phyloP scores from a whole-genome alignment of 2,888 invertebrate genomes.

The Tribolium freemani region DNA sequence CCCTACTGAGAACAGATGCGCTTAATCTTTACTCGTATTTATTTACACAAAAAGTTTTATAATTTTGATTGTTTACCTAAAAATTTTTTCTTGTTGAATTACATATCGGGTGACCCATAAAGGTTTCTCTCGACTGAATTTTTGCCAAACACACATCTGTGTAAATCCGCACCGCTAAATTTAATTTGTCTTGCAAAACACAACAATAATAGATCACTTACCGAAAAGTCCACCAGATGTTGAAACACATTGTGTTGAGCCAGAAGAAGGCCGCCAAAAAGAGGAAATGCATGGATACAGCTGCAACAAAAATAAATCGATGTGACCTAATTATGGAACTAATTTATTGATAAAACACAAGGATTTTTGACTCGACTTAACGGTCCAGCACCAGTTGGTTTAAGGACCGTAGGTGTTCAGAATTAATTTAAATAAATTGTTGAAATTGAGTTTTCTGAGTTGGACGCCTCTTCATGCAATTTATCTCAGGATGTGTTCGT shows the following conservation, averaged over 20 bases:
- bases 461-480: conserved; percentile 15
- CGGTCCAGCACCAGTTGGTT: neutral
- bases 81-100: neutral
- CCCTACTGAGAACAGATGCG: too few relatives aligned
- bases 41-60: neutral
- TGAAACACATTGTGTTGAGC: conserved; percentile 95
- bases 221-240: conserved; percentile 95
- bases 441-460: neutral
- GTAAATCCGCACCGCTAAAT: conserved; percentile 20
- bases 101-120: too few relatives aligned
- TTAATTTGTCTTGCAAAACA: conserved; percentile 28
- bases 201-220: conserved; percentile 67
- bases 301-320: conserved; percentile 70
- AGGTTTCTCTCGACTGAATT: conserved; percentile 19
- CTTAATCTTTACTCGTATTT: too few relatives aligned
- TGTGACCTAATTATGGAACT: conserved; percentile 25
- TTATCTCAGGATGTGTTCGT: conserved; percentile 21
- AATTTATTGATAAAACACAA: neutral
- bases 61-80: neutral
- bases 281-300: conserved; percentile 88
- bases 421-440: conserved; percentile 11
- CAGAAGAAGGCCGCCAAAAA: conserved; percentile 93
- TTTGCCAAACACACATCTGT: conserved; percentile 16
- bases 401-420: conserved; percentile 1
- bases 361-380: neutral